Evolutionary conservation across 2,113 vertebrate species (phyloP), one percentile per base, ranked within the genome.

Genomic region (Rallus limicola): DNA sequence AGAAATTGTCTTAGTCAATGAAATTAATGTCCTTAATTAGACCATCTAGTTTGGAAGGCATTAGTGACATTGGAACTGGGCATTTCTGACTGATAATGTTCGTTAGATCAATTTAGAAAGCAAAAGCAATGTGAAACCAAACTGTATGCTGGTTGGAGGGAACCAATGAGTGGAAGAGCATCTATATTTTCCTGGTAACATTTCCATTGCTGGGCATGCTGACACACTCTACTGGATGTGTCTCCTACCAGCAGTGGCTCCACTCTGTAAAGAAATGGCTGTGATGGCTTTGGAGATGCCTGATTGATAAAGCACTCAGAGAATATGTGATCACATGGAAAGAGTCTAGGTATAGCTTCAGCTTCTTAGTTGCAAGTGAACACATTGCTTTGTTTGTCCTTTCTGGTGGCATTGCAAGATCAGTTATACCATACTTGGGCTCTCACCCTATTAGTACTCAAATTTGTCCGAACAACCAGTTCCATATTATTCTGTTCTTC

Each of bases 51-150:
- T 93, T 56, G 44, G 50, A 85, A 96, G n/a, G 33, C 83, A 75
- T 71, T 75, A 64, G 55, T 90, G 81, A 62, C 59, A 48, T 12
- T 62, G 33, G 31, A 93, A 70, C 16, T 52, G 46, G 44, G 46
- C 69, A 59, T 86, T 93, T 92, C 89, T 88, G 68, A 59, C 84
- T 89, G 88, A 93, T 86, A 78, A 59, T 71, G 24, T 88, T 80
- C 67, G 59, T 82, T 88, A 88, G 42, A 90, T 48, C 84, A 78
- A 80, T 90, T 87, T 72, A 92, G 82, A 82, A 86, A 72, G 58
- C 62, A 76, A 88, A 91, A 81, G 42, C 80, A 78, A 59, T 31
- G 52, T 81, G 88, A 93, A 83, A 88, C 64, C 28, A 81, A 81
- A 71, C 23, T 72, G 64, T 70, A 16, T 28, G 4, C 20, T 81